Evolutionary conservation across 2,888 invertebrate genomes (phyloP).

Genomic region (Microctonus brassicae): DNA sequence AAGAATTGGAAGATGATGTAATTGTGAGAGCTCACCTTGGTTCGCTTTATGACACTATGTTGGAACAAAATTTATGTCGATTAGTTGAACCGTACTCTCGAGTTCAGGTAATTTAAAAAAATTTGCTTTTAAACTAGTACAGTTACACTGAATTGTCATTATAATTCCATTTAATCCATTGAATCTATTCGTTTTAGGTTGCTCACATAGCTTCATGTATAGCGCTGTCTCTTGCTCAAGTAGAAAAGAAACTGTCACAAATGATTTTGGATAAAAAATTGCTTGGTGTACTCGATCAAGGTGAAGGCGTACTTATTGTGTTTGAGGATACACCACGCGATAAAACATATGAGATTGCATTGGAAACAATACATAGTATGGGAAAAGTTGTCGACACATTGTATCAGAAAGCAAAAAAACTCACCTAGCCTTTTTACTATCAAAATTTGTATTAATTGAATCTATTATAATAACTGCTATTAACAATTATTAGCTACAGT

Average conservation of each 20-base stretch:
- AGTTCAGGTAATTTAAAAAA: constrained; percentile 77
- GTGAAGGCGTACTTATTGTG: constrained; percentile 96
- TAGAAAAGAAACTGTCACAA: constrained; percentile 99
- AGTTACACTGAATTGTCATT: background rate
- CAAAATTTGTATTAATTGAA: constrained; percentile 44
- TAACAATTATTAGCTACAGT: constrained; percentile 56
- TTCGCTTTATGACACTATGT: constrained; percentile 96
- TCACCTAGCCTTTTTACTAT: constrained; percentile 78
- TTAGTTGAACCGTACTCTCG: constrained; percentile 99
- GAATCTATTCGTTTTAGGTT: constrained; percentile 68
- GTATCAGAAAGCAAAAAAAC: constrained; percentile 98
- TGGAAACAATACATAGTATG: constrained; percentile 99
- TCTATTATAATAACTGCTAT: constrained; percentile 62
- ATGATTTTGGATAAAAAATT: constrained; percentile 99
- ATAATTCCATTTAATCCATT: constrained; percentile 1
- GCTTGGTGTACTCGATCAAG: constrained; percentile 97
- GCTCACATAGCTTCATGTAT: constrained; percentile 93
- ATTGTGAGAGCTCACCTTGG: constrained; percentile 97
- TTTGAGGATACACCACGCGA: constrained; percentile 96
- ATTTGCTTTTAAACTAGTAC: constrained; percentile 12
- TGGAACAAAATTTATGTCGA: constrained; percentile 98
- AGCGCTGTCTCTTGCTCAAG: constrained; percentile 88
- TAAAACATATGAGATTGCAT: constrained; percentile 96
- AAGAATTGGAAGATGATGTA: constrained; percentile 93
- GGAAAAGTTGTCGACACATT: constrained; percentile 99